Evolutionary conservation across 2,797 vertebrate species (phyloP), one percentile per base, ranked within the genome.

Genomic region (Peromyscus aztecus): DNA sequence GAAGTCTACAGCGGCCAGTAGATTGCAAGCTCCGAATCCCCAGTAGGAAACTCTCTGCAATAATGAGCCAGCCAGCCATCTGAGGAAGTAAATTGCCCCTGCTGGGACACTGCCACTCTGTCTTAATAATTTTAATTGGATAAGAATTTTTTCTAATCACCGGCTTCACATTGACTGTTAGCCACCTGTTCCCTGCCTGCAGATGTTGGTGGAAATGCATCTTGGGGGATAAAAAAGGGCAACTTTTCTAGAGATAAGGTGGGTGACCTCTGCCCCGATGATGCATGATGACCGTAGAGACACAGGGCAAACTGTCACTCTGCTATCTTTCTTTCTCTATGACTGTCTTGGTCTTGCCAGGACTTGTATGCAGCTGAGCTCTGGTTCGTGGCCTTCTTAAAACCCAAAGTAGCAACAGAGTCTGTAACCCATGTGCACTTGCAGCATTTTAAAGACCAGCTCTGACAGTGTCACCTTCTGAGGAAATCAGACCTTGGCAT

Each of bases 41-140:
- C 52, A 40, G 86, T 1, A 46, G 78, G 85, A 80, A 76, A 78
- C 4, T 69, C 2, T 23, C n/a, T 34, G n/a, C 43, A 78, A 27
- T 94, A 83, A 92, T 31, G 40, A 94, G 40, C 19, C 1, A 1
- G 89, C 23, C 6, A 0, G 24, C 73, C 81, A 75, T 78, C 81
- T 73, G 77, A 75, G 94, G 77, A 94, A 59, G 67, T 69, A 82
- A 71, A 59, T 86, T 29, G 75, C 13, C 73, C 14, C 67, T 40
- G 86, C 82, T 52, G 34, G n/a, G 63, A 31, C 24, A 61, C 75
- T 17, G 87, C 82, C 3, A 17, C 46, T 92, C 71, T 34, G 61
- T 82, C 94, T 91, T 76, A 89, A 77, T 94, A 95, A 89, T 67
- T 91, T 95, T 83, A 78, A 97, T 91, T 96, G 95, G 6, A 82